Percentiles rank a stretch among this genome's conserved stretches.
These are phyloP conservation scores for Drosophila aldrichi DNA, from an alignment of 2,888 invertebrate species.

Conservation along the genomic window DNA sequence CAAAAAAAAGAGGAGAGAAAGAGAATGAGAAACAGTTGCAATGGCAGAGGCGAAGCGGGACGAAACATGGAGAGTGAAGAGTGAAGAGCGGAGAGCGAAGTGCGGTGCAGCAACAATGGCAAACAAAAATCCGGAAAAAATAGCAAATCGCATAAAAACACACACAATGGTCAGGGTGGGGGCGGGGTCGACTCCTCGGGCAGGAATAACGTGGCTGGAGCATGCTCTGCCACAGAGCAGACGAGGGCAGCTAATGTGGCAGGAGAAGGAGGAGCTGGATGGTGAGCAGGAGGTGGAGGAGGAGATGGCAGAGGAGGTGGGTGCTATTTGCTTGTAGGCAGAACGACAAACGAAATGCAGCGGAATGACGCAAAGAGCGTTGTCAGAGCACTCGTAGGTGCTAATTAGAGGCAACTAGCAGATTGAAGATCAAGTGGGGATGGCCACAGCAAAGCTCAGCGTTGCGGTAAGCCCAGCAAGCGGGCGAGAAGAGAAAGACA, in stretches of 20 bases:
- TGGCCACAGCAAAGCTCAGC: background rate
- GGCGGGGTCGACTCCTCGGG: background rate
- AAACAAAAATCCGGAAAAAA: slow-evolving; percentile 78
- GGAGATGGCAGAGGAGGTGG: background rate
- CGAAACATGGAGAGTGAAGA: background rate
- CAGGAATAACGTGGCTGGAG: slow-evolving; percentile 20
- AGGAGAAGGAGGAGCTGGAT: slow-evolving; percentile 40
- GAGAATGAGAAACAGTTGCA: slow-evolving; percentile 30
- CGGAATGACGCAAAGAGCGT: background rate
- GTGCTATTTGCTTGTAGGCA: background rate
- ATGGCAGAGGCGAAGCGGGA: background rate
- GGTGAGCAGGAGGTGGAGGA: background rate
- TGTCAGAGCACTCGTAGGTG: slow-evolving; percentile 4
- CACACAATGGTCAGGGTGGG: slow-evolving; percentile 3
- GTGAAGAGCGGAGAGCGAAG: background rate
- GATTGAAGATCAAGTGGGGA: slow-evolving; percentile 4
- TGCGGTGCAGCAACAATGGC: slow-evolving; percentile 66
- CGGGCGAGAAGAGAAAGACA: too few species aligned
- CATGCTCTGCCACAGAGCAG: slow-evolving; percentile 18
- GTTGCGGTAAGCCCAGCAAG: too few species aligned
- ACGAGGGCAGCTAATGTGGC: slow-evolving; percentile 62
- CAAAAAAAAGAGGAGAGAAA: background rate
- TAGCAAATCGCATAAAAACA: slow-evolving; percentile 75
- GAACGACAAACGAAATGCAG: slow-evolving; percentile 7
- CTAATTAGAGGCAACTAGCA: slow-evolving; percentile 37